Evolutionary conservation across 2,888 invertebrate genomes (phyloP).

Genomic region (Dicyrtomina minuta): DNA sequence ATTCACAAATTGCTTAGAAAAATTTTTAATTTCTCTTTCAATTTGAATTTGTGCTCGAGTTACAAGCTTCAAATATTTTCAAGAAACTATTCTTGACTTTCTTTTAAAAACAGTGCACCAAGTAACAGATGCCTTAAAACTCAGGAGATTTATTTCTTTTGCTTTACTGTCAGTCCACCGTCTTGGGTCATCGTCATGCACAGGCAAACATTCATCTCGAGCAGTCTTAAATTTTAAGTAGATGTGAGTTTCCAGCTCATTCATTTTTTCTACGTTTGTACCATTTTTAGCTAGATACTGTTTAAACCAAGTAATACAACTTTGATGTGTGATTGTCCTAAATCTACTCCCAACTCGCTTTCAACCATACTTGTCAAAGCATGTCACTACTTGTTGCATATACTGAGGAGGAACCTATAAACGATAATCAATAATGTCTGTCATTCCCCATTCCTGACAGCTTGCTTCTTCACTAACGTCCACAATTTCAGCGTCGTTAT

Average conservation of each 20-base stretch:
- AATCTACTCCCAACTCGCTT: too few relatives aligned
- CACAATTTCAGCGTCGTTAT: too few relatives aligned
- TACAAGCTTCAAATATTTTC: not conserved
- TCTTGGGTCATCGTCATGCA: not conserved
- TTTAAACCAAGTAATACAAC: too few relatives aligned
- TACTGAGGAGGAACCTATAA: too few relatives aligned
- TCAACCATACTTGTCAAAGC: too few relatives aligned
- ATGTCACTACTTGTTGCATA: too few relatives aligned
- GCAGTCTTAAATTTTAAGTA: not conserved
- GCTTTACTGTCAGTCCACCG: not conserved
- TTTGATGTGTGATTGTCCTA: too few relatives aligned
- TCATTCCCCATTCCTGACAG: too few relatives aligned
- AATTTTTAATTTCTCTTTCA: not conserved
- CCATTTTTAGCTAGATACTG: not conserved
- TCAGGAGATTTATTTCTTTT: not conserved
- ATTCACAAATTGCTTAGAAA: not conserved
- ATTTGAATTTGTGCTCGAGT: too few relatives aligned
- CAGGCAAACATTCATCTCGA: not conserved
- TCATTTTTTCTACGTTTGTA: not conserved
- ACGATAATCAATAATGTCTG: too few relatives aligned
- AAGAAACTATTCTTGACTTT: not conserved
- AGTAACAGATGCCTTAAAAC: not conserved
- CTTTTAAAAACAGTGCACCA: not conserved
- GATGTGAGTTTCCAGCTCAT: not conserved
- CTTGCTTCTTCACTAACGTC: too few relatives aligned